Base-by-base conservation (phyloP, 2,888 invertebrate genomes). In the Drosophila rellima region DNA sequence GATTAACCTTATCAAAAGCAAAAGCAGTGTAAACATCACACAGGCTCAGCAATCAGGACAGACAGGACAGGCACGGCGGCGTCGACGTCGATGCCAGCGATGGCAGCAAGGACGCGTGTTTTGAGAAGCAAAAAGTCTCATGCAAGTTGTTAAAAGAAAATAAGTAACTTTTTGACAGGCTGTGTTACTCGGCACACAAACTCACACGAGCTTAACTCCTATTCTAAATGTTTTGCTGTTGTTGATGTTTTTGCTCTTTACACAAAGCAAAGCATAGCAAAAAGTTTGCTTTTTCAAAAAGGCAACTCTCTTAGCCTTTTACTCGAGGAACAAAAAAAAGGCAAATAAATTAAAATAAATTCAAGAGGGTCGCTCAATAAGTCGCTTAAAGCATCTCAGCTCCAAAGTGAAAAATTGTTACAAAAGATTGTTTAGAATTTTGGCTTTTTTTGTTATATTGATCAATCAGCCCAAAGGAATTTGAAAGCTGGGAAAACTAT, bases 1-100 rank as follows among this genome's bases (percentile, higher is more conserved):
- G 90, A 90, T 90, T 90, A 90, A 90, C 90, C 88, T 90, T 90
- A 90, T 90, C 90, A 87, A 90, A 88, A 87, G 89, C 82, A 80
- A 86, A 86, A 82, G 83, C 85, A 80, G 77, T 84, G 85, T 85
- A 87, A 85, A 85, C 85, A 85, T 70, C 80, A 62, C 73, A 87
- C 66, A 81, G 78, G 72, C 80, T 56, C 55, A 73, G 82, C 83
- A 83, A 83, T 86, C 83, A 86, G 83, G 70, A 68, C 72, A 62
- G 65, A 33, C 64, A 33, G 1, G 37, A 40, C 40, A 29, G 18
- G 37, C 20, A 42, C 15, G 37, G 29, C 35, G 17, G 31, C 18
- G 42, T 10, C 42, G 17, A 40, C 31, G 18, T n/a, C 33, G 18
- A 17, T 7, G 13, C 13, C 31, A 13, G 26, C 26, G 47, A 40